Evolutionary conservation across 2,888 invertebrate genomes (phyloP).

Genomic region (Nomada lathburiana): DNA sequence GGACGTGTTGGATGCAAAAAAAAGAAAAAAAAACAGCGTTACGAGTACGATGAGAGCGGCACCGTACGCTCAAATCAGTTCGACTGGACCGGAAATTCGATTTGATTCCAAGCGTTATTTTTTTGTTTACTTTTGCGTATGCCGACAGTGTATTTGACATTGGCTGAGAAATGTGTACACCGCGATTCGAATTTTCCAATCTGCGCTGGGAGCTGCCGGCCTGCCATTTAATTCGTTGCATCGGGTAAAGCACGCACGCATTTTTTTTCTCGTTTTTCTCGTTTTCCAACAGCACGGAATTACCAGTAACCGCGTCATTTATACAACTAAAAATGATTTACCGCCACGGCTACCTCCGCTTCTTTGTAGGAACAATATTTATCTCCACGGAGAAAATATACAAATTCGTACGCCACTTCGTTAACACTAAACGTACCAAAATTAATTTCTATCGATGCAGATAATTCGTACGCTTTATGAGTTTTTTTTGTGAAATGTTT

Average conservation of each 20-base stretch:
- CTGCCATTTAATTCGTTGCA: conserved; percentile 67
- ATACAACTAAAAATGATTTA: conserved; percentile 16
- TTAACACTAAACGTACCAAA: too few species aligned
- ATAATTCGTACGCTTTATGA: too few species aligned
- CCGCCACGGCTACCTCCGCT: background rate
- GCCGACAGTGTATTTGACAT: conserved; percentile 72
- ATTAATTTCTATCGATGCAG: too few species aligned
- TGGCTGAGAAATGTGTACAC: conserved; percentile 73
- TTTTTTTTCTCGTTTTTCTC: conserved; percentile 21
- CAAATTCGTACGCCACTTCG: too few species aligned
- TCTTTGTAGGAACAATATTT: too few species aligned
- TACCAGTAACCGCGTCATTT: conserved; percentile 53
- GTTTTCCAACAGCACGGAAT: conserved; percentile 34
- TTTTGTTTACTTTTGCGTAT: conserved; percentile 41
- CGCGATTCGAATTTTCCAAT: conserved; percentile 70
- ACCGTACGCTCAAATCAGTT: conserved; percentile 60
- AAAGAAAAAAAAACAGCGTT: conserved; percentile 30
- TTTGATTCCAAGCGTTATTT: conserved; percentile 53
- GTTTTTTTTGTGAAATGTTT: too few species aligned
- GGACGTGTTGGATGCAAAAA: conserved; percentile 31
- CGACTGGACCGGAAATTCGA: conserved; percentile 60
- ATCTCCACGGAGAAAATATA: too few species aligned
- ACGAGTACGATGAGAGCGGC: conserved; percentile 32
- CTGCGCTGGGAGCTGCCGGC: conserved; percentile 46
- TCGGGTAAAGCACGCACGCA: conserved; percentile 27